These are phyloP conservation scores for Trogon surrucura DNA, from an alignment of 2,113 vertebrate genomes.

Conservation along the genomic window DNA sequence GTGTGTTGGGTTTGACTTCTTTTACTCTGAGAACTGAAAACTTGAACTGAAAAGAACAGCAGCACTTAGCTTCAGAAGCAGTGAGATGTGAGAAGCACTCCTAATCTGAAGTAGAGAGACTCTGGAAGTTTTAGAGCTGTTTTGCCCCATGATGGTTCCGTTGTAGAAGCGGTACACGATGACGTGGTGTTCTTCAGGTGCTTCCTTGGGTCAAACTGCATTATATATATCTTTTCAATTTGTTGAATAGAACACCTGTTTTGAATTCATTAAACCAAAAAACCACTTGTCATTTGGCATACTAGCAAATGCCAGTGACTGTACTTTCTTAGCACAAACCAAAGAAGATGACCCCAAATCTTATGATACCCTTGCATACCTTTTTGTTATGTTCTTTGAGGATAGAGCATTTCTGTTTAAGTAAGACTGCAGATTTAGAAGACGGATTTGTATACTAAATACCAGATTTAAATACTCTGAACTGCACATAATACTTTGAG, in stretches of 20 bases:
- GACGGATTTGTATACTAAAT: slow-evolving; percentile 38
- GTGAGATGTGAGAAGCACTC: not conserved
- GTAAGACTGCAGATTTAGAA: slow-evolving; percentile 22
- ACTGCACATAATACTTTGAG: not conserved
- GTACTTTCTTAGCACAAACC: not conserved
- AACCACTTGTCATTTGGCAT: not conserved
- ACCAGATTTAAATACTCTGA: slow-evolving; percentile 35
- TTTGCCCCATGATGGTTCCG: not conserved
- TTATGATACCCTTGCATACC: not conserved
- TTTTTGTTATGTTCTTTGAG: not conserved
- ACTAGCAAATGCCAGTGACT: not conserved
- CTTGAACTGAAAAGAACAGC: not conserved
- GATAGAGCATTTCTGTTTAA: not conserved
- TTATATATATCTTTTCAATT: not conserved
- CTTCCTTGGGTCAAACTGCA: not conserved
- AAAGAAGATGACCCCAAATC: slow-evolving; percentile 19
- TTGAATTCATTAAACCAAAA: not conserved
- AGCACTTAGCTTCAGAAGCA: not conserved
- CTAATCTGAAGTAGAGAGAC: not conserved
- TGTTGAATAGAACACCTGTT: not conserved
- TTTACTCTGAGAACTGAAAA: not conserved
- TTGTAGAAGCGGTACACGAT: not conserved
- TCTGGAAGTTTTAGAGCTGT: not conserved
- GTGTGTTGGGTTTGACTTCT: not conserved
- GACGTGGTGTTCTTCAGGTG: not conserved